These are phyloP conservation scores for Eleginops maclovinus DNA, from an alignment of 2,113 vertebrate species.

Conservation along the genomic window DNA sequence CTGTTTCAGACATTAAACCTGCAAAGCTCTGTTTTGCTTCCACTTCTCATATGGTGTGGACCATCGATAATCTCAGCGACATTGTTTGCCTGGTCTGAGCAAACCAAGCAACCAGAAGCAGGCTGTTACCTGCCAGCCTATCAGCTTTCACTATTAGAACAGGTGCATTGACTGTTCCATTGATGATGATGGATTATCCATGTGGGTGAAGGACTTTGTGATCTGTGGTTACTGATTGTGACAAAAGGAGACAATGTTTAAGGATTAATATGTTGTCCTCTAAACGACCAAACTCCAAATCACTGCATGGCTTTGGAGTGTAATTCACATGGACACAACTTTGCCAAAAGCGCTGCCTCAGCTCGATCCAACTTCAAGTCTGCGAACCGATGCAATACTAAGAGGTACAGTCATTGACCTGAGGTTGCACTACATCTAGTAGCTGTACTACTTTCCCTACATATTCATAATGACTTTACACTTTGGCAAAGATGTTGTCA, in stretches of 20 bases:
- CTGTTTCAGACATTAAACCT: conserved; percentile 4
- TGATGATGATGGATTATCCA: conserved; percentile 43
- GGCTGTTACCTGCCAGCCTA: conserved; percentile 8
- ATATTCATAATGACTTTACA: conserved; percentile 32
- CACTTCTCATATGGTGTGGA: neutral
- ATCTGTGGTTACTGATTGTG: conserved; percentile 20
- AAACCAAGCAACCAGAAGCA: conserved; percentile 9
- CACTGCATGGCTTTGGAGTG: neutral
- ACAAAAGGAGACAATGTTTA: conserved; percentile 36
- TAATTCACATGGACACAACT: conserved; percentile 33
- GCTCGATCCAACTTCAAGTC: conserved; percentile 38
- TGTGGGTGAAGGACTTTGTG: conserved; percentile 8
- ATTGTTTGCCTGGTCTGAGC: neutral
- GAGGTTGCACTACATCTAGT: conserved; percentile 45
- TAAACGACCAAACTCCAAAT: conserved; percentile 36
- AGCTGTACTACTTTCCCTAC: neutral
- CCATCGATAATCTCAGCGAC: neutral
- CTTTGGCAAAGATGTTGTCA: conserved; percentile 28
- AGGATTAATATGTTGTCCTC: conserved; percentile 23
- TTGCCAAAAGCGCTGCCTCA: conserved; percentile 53
- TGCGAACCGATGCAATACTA: conserved; percentile 63
- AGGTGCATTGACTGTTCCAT: conserved; percentile 19
- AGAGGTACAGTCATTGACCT: conserved; percentile 61
- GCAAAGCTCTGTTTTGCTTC: neutral
- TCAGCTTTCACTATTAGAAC: conserved; percentile 50